These are phyloP conservation scores for Leptobrachium leishanense DNA, from an alignment of 2,113 vertebrate species.

Conservation along the genomic window DNA sequence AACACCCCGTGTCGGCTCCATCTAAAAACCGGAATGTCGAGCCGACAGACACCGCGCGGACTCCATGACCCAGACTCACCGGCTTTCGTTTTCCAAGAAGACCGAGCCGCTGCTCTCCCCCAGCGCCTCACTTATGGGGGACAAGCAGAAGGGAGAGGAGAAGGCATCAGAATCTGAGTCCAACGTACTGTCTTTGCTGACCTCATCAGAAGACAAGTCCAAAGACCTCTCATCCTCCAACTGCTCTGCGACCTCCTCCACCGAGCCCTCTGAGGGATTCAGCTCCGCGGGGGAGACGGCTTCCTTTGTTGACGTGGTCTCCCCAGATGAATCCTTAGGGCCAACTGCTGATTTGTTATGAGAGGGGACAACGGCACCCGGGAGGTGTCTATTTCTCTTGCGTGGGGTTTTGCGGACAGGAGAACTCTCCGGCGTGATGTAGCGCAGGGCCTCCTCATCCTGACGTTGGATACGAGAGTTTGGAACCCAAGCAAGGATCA, in stretches of 20 bases:
- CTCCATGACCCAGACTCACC: background rate
- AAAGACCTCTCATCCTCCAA: conserved; percentile 82
- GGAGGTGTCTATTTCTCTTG: conserved; percentile 62
- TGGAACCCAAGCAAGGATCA: conserved; percentile 95
- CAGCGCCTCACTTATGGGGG: conserved; percentile 86
- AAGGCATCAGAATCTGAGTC: conserved; percentile 94
- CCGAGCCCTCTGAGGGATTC: conserved; percentile 59
- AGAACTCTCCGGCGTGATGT: conserved; percentile 91
- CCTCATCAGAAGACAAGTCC: conserved; percentile 84
- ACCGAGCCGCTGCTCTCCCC: conserved; percentile 81
- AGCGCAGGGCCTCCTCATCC: conserved; percentile 93
- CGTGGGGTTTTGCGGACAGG: conserved; percentile 83
- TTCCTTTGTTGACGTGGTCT: conserved; percentile 47
- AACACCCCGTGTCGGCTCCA: no score
- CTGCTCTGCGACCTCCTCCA: conserved; percentile 60
- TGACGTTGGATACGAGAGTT: conserved; percentile 93
- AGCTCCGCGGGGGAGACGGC: conserved; percentile 63
- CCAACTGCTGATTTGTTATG: conserved; percentile 45
- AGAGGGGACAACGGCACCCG: conserved; percentile 38
- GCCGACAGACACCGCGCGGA: no score
- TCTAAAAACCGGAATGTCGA: background rate
- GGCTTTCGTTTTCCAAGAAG: conserved; percentile 81
- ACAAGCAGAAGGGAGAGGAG: conserved; percentile 94
- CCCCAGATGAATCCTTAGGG: conserved; percentile 46
- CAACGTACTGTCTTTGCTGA: conserved; percentile 90